phyloP scores from a whole-genome alignment of 2,113 vertebrate genomes.

The Epinephelus fuscoguttatus region DNA sequence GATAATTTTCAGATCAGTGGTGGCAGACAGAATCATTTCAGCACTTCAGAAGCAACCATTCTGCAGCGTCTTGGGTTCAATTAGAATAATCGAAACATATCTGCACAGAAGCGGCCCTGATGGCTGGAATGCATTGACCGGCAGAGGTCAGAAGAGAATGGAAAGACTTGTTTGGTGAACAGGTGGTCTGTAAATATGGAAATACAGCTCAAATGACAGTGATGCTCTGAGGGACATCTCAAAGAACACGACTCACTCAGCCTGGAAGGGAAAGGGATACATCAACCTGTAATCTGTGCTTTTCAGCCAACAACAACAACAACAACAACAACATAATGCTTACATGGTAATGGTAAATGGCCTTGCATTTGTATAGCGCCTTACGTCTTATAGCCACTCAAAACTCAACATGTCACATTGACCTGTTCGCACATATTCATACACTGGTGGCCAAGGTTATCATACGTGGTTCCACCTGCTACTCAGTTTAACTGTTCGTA shows the following conservation, averaged over 20 bases:
- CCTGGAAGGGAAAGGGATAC: constrained; percentile 3
- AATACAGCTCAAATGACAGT: constrained; percentile 26
- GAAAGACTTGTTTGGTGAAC: constrained; percentile 4
- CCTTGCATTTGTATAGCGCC: too few relatives aligned
- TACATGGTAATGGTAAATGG: background rate
- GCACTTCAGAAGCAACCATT: constrained; percentile 3
- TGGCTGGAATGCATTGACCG: background rate
- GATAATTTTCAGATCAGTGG: constrained; percentile 7
- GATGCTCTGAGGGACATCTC: constrained; percentile 25
- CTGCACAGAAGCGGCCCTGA: background rate
- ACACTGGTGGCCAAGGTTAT: too few relatives aligned
- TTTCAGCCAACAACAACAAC: background rate
- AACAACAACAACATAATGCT: background rate
- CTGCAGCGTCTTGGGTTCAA: background rate
- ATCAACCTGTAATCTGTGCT: background rate
- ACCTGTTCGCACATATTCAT: too few relatives aligned
- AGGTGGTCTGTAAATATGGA: constrained; percentile 12
- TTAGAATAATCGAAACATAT: constrained; percentile 11
- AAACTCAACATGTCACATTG: too few relatives aligned
- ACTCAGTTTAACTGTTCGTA: too few relatives aligned
- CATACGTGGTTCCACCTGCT: too few relatives aligned
- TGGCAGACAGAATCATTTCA: constrained; percentile 11
- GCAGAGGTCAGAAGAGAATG: constrained; percentile 26
- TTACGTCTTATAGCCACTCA: too few relatives aligned
- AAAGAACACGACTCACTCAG: background rate